Evolutionary conservation across 2,888 invertebrate genomes (phyloP).

Genomic region (Conus canariensis): DNA sequence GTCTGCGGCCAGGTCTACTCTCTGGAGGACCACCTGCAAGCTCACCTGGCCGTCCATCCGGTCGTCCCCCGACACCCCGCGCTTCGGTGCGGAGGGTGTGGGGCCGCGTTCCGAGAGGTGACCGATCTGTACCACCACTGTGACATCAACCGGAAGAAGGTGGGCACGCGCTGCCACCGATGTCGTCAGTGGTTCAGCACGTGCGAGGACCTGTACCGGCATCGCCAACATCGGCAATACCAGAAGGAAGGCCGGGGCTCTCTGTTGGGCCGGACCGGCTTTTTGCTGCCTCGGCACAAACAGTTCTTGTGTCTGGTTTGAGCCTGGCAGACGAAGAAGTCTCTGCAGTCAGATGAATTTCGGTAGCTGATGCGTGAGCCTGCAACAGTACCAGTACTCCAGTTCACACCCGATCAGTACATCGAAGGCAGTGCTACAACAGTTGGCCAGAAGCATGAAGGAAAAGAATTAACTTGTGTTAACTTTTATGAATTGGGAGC

Average conservation of each 20-base stretch:
- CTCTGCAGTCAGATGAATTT: too few species aligned
- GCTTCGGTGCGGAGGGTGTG: constrained; percentile 7
- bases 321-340: neutral
- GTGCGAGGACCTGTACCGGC: constrained; percentile 7
- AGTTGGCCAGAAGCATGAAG: too few species aligned
- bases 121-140: neutral
- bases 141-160: neutral
- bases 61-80: too few species aligned
- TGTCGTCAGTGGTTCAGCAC: constrained; percentile 9
- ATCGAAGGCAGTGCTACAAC: too few species aligned
- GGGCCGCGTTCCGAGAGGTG: neutral
- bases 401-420: too few species aligned
- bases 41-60: neutral
- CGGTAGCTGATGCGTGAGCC: too few species aligned
- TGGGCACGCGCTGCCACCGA: constrained; percentile 2
- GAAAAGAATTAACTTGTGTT: too few species aligned
- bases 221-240: neutral
- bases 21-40: neutral
- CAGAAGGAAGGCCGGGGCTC: too few species aligned
- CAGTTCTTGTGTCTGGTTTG: neutral
- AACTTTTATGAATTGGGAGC: too few species aligned
- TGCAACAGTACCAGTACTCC: too few species aligned
- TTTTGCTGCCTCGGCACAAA: neutral
- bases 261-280: neutral
- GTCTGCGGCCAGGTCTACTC: neutral